Evolutionary conservation across 2,113 vertebrate species (phyloP).

Genomic region (Lonchura striata): DNA sequence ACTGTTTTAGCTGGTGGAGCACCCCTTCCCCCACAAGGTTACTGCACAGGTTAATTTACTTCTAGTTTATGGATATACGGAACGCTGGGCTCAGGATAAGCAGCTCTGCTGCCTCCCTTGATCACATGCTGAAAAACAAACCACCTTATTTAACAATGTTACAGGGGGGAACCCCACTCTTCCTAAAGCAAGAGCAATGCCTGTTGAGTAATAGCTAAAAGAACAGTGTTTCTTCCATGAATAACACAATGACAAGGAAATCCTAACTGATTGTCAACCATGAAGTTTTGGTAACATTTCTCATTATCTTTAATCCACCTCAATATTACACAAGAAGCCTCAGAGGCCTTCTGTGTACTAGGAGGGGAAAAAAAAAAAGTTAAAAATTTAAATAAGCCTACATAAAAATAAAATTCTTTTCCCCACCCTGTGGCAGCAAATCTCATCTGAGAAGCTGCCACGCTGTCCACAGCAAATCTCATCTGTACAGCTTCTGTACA

Average conservation of each 20-base stretch:
- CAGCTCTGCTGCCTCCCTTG: background rate
- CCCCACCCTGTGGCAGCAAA: background rate
- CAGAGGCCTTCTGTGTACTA: background rate
- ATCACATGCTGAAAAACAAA: background rate
- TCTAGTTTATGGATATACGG: background rate
- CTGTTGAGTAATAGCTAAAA: background rate
- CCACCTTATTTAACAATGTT: background rate
- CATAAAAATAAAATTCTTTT: background rate
- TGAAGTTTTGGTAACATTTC: background rate
- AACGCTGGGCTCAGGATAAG: background rate
- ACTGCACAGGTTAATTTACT: background rate
- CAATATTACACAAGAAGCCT: background rate
- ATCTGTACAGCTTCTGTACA: no score
- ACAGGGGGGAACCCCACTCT: background rate
- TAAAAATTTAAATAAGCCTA: background rate
- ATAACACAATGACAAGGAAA: background rate
- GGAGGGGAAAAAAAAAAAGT: background rate
- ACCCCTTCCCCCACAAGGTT: accelerated
- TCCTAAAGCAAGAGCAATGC: background rate
- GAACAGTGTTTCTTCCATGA: background rate
- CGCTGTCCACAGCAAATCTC: no score
- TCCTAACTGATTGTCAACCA: accelerated
- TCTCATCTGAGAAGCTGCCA: background rate
- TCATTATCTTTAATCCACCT: background rate
- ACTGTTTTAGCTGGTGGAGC: background rate